A percentile compares a stretch with the other conserved stretches of the same genome.
Evolutionary conservation across 2,797 vertebrate genomes (phyloP).

Genomic region (Steatocranus sp.): DNA sequence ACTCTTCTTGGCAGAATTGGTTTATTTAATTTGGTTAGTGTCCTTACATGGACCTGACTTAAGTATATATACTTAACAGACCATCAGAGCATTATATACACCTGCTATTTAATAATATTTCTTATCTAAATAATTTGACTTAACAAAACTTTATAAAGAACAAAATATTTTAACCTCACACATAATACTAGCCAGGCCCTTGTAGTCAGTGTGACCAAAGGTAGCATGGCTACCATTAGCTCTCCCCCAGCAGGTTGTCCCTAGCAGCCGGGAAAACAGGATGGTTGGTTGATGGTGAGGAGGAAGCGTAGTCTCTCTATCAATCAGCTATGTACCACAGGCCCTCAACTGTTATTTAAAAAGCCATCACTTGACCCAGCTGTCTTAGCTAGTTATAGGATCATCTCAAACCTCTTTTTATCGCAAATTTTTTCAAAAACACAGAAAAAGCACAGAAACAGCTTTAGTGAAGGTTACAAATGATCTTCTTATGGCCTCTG

Average conservation of each 20-base stretch:
- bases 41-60: not conserved
- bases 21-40: not conserved
- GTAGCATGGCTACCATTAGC: not conserved
- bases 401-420: not conserved
- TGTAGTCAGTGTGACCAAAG: not conserved
- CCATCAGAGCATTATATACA: not conserved
- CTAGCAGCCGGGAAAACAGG: not conserved
- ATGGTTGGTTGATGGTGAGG: not conserved
- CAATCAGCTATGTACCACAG: not conserved
- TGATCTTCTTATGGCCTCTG: too few relatives aligned
- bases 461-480: not conserved
- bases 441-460: not conserved
- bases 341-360: not conserved
- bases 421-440: not conserved
- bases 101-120: not conserved
- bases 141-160: not conserved
- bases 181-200: not conserved
- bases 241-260: not conserved
- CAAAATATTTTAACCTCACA: not conserved
- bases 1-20: not conserved
- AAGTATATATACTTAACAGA: not conserved
- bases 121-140: not conserved
- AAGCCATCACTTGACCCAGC: not conserved
- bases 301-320: not conserved
- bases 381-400: not conserved